Evolutionary conservation across 2,888 invertebrate genomes (phyloP), one percentile per base, ranked within the genome.

Genomic region (Mesodorylaimus sp.): DNA sequence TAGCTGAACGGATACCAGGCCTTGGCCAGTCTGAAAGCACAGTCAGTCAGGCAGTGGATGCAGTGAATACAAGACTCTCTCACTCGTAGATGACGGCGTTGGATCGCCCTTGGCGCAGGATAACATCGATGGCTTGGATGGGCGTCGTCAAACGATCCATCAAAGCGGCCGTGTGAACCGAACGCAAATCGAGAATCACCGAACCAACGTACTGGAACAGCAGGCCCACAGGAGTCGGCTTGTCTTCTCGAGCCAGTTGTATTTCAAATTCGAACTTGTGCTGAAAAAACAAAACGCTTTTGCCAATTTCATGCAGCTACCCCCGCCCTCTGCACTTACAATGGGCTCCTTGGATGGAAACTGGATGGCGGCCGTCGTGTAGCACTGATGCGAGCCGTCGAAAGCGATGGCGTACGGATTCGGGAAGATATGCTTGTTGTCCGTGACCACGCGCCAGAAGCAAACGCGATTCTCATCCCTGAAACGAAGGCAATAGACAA

Each of bases 381-480:
- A n/a, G n/a, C n/a, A n/a, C n/a, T n/a, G 24, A 19, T 47, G 3
- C n/a, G 28, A 5, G 5, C 62, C 62, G 45, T 62, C 62, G 51
- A 57, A 62, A 37, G 62, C 62, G 26, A 61, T 43, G 2, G 55
- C 58, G 50, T 57, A 62, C 51, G 54, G 56, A 48, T 59, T 58
- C 48, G 52, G 51, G 56, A 62, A 61, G 50, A 58, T 51, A 21
- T 50, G 27, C 13, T 56, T 57, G 44, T 57, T 47, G 45, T 57
- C 57, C 21, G 51, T 45, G 21, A 62, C 58, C 7, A 54, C 56
- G 45, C 57, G 55, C 62, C 62, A 62, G 56, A 62, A 62, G 52
- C 61, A 59, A 28, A 53, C 49, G 3, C 60, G 58, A 46, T 54
- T 55, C 47, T 62, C 62, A 37, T 62, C 62, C 21, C 61, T 61